Evolutionary conservation across 2,113 vertebrate genomes (phyloP).

Genomic region (Podarcis cretensis): DNA sequence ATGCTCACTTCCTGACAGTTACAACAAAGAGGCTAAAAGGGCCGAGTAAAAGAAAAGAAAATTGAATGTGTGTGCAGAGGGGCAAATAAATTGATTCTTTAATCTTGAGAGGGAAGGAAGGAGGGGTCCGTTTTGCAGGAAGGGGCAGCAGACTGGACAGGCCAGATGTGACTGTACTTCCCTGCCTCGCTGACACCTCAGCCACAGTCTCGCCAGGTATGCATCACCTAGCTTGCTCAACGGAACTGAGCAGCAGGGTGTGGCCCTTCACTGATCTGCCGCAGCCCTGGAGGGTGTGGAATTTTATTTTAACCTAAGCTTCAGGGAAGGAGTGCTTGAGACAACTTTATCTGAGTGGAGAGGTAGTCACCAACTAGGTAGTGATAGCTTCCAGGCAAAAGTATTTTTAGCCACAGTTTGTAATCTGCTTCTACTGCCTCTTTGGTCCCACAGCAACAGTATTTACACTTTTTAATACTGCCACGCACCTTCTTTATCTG

Average conservation of each 20-base stretch:
- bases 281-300: neutral
- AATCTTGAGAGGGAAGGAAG: neutral
- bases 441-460: neutral
- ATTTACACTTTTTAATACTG: neutral
- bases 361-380: neutral
- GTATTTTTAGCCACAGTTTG: neutral
- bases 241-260: constrained; percentile 39
- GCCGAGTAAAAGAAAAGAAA: neutral
- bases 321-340: neutral
- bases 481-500: neutral
- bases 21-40: rapidly evolving
- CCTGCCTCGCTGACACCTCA: constrained; percentile 43
- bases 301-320: constrained; percentile 12
- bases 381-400: neutral
- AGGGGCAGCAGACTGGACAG: constrained; percentile 30
- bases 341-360: neutral
- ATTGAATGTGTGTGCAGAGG: rapidly evolving
- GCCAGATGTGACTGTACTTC: constrained; percentile 49
- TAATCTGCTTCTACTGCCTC: neutral
- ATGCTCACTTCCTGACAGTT: rapidly evolving
- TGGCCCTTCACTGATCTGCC: constrained; percentile 1
- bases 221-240: constrained; percentile 65
- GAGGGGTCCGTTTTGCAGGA: neutral
- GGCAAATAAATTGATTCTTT: neutral
- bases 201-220: constrained; percentile 57